Base-by-base conservation (phyloP, 1,140 invertebrate species). In the Trichomalopsis sarcophagae region DNA sequence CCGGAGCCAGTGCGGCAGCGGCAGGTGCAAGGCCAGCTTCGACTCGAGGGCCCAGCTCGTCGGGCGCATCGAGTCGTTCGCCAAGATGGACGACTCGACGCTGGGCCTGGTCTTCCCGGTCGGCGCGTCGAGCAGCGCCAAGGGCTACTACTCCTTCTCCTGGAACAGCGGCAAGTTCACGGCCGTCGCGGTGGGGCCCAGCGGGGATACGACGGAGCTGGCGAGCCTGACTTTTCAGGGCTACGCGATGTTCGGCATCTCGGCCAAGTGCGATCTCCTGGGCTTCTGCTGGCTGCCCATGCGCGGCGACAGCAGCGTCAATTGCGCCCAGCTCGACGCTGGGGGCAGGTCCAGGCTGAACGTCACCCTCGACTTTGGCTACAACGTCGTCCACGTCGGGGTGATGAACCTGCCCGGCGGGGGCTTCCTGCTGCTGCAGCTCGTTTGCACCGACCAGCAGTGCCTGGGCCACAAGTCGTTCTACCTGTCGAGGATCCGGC, bases 401-500 rank as follows among this genome's bases (percentile, higher is more conserved):
- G 4, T 73, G 69, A n/a, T 27, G n/a, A 73, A 30, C 30, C 30
- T 73, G n/a, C 7, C 13, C 30, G 23, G 13, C 23, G 69, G 69
- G 3, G 69, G 69, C n/a, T 73, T 73, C 4, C 30, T 73, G 21
- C 69, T 73, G 69, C 69, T 73, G 69, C 69, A 73, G n/a, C 69
- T 73, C 6, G 69, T 5, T 6, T 73, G 69, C 23, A 73, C 69
- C 69, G 69, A 73, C 11, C 3, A 73, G n/a, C 30, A 27, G 2
- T 73, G 69, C 23, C n/a, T 73, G 3, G 69, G 69, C 13, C 27
- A 73, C 69, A 73, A 73, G 30, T 23, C 21, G 21, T 73, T 73
- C 30, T 30, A 23, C 69, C n/a, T 73, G 23, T 27, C n/a, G 5
- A 73, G 11, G 1, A 30, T 73, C 6, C 69, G 69, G 3, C 2